A percentile compares a stretch with the other conserved stretches of the same genome.
Evolutionary conservation across 2,797 vertebrate genomes (phyloP).

Genomic region (Tadarida brasiliensis): DNA sequence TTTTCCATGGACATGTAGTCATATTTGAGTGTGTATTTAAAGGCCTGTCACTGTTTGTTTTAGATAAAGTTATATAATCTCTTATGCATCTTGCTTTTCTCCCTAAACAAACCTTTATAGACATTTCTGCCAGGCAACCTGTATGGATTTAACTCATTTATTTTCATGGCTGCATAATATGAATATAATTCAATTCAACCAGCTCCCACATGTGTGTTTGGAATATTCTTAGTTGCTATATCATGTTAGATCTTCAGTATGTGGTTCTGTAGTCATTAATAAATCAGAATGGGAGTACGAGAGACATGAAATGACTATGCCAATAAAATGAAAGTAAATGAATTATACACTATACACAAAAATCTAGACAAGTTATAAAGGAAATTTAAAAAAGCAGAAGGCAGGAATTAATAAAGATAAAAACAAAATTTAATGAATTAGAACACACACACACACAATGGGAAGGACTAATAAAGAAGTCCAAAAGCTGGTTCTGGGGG

Average conservation of each 20-base stretch:
- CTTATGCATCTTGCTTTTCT: neutral
- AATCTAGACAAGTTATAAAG: neutral
- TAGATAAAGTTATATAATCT: neutral
- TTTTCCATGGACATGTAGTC: neutral
- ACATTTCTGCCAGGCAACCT: neutral
- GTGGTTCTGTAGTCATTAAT: neutral
- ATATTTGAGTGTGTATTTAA: slow-evolving; percentile 8
- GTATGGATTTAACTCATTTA: neutral
- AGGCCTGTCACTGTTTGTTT: neutral
- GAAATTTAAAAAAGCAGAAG: neutral
- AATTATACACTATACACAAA: neutral
- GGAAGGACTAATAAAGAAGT: neutral
- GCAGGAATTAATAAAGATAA: neutral
- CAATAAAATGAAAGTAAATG: neutral
- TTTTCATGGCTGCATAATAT: neutral
- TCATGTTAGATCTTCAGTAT: neutral
- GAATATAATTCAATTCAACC: neutral
- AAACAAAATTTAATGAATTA: neutral
- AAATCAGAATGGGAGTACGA: neutral
- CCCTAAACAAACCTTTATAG: neutral
- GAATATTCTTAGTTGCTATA: neutral
- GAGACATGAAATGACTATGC: neutral
- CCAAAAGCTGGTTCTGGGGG: neutral
- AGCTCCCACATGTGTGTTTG: neutral
- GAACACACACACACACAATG: neutral